Conservation (phyloP, 2,113 vertebrate genomes). For the Himantopus leucocephalus region DNA sequence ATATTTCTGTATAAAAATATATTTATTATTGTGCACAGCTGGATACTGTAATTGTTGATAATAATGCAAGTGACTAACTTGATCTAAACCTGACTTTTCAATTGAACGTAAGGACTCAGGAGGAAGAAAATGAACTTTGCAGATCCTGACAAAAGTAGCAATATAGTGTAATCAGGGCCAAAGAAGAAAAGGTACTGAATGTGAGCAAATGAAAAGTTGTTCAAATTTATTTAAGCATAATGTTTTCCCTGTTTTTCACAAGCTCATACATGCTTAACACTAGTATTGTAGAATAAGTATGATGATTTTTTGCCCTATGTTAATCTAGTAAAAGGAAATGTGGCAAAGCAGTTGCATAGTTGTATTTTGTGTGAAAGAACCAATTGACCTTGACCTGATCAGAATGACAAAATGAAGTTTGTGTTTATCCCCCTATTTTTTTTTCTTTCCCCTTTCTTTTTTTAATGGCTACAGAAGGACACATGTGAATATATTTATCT, state of each 20-base stretch:
- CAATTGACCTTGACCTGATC: not conserved
- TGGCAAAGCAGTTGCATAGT: not conserved
- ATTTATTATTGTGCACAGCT: slow-evolving; percentile 40
- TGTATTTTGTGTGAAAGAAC: not conserved
- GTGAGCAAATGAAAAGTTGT: not conserved
- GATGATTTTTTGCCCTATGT: not conserved
- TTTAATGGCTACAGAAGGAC: not conserved
- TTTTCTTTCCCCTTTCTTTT: not conserved
- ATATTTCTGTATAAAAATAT: slow-evolving; percentile 19
- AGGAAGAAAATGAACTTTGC: slow-evolving; percentile 28
- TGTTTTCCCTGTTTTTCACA: not conserved
- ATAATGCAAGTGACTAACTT: slow-evolving; percentile 39
- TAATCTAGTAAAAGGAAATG: not conserved
- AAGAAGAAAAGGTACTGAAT: not conserved
- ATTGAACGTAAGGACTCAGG: slow-evolving; percentile 12
- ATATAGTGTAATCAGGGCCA: not conserved
- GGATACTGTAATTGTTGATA: slow-evolving; percentile 48
- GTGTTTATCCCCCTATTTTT: not conserved
- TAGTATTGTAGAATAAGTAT: not conserved
- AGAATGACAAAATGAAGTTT: not conserved
- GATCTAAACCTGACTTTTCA: slow-evolving; percentile 45
- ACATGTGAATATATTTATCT: not conserved
- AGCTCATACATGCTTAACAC: not conserved
- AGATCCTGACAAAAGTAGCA: not conserved
- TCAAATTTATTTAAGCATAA: not conserved